Base-by-base conservation (phyloP, 2,888 invertebrate genomes). In the Athalia circularis region DNA sequence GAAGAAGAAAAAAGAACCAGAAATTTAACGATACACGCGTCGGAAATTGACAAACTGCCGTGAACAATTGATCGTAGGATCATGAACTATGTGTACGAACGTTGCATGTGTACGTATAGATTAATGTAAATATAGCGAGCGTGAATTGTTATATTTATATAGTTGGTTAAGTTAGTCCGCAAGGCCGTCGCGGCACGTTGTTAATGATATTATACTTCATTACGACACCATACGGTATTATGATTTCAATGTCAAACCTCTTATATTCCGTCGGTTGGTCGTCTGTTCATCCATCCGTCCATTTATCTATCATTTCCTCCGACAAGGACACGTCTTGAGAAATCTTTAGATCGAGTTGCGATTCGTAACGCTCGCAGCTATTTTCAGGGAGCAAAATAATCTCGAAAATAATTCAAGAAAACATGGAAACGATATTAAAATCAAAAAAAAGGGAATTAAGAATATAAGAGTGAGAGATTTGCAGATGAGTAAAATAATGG, bases 221-320 rank as follows among this genome's bases (percentile, higher is more conserved):
- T 54, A 7, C 54, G 54, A 54, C 11, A n/a, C 54, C n/a, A 9
- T n/a, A 59, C 59, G 72, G 45, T 59, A 57, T 57, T 70, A 72
- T 59, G 57, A 45, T 72, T 72, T 72, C 72, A 72, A 72, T 72
- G 72, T 72, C 72, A 57, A 72, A 72, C 72, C 72, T 72, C 72
- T 72, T 72, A 72, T 59, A 72, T 59, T 57, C 72, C 57, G 45
- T 70, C 57, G 72, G 45, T 59, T 59, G 57, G n/a, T 59, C 15
- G n/a, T 50, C n/a, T 9, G 9, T 6, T 54, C 7, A 6, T 5
- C 4, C 6, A 54, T 54, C 9, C 54, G 54, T 54, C 9, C 54
- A 5, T 52, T 9, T 52, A 52, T 52, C 7, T 11, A 52, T 70
- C 54, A n/a, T n/a, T 57, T 45, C 11, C 29, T 54, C 54, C n/a